Evolutionary conservation across 2,888 invertebrate species (phyloP).

Genomic region (Drosophila ustulata): DNA sequence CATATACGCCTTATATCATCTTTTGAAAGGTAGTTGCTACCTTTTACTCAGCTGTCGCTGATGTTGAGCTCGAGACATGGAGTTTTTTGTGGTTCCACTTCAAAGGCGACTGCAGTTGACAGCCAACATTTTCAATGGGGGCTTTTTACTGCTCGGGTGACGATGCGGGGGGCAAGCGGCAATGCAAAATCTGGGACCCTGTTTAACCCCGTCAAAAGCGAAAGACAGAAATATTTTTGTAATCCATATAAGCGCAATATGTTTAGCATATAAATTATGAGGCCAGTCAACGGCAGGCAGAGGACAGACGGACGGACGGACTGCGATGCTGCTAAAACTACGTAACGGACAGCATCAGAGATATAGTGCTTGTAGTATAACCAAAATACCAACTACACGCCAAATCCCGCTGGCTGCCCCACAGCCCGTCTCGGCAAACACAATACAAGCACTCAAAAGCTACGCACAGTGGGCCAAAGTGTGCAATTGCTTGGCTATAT

Average conservation of each 20-base stretch:
- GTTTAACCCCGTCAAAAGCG: conserved; percentile 40
- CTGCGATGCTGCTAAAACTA: conserved; percentile 34
- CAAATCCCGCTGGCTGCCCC: conserved; percentile 1
- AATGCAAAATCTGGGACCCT: conserved; percentile 32
- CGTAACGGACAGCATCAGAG: conserved; percentile 28
- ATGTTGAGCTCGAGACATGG: conserved; percentile 1
- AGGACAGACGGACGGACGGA: conserved; percentile 10
- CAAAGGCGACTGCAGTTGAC: conserved; percentile 30
- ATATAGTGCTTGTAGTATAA: conserved; percentile 3
- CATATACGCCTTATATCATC: conserved; percentile 12
- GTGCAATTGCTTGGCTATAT: neutral
- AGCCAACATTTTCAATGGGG: conserved; percentile 8
- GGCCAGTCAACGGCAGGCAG: conserved; percentile 41
- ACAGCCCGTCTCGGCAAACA: neutral
- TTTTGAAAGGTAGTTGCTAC: conserved; percentile 23
- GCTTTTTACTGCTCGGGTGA: neutral
- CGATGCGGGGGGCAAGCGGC: neutral
- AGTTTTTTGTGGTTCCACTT: conserved; percentile 16
- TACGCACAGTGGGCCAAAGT: conserved; percentile 20
- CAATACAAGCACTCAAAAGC: neutral
- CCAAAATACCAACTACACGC: conserved; percentile 15
- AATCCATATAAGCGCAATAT: conserved; percentile 71
- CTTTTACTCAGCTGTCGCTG: conserved; percentile 14
- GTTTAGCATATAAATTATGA: conserved; percentile 78
- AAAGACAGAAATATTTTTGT: conserved; percentile 52